These are phyloP conservation scores for Priocnemis perturbator DNA, from an alignment of 2,888 invertebrate species.

Conservation along the genomic window DNA sequence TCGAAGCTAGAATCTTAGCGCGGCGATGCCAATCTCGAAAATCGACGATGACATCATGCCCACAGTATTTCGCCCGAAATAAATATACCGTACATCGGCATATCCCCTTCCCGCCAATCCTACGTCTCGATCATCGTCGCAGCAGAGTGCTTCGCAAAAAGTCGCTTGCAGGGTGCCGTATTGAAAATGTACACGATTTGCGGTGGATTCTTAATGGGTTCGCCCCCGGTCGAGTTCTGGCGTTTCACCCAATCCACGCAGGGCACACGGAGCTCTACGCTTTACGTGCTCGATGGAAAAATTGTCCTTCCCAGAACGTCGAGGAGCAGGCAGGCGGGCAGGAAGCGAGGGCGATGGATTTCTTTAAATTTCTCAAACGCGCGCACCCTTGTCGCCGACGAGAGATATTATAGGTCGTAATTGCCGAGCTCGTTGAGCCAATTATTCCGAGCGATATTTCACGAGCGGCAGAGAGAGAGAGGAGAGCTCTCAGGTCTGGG, in stretches of 20 bases:
- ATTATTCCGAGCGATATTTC: no score
- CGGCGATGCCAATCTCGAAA: slow-evolving; percentile 50
- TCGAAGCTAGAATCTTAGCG: slow-evolving; percentile 42
- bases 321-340: background rate
- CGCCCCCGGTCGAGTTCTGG: no score
- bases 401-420: no score
- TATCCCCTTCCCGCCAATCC: slow-evolving; percentile 30
- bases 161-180: no score
- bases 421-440: no score
- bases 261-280: slow-evolving; percentile 8
- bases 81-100: slow-evolving; percentile 57
- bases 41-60: slow-evolving; percentile 55
- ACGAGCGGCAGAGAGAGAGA: no score
- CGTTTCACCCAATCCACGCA: slow-evolving; percentile 10
- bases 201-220: no score
- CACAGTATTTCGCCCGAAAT: slow-evolving; percentile 52
- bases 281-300: background rate
- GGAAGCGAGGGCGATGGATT: background rate
- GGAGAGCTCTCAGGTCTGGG: no score
- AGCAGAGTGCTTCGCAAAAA: no score
- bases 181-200: no score
- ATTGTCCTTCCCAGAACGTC: background rate
- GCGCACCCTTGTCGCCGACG: background rate
- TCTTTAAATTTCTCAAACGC: background rate
- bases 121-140: no score